Conservation (phyloP, 2,888 invertebrate genomes). For the Cyaniris semiargus region DNA sequence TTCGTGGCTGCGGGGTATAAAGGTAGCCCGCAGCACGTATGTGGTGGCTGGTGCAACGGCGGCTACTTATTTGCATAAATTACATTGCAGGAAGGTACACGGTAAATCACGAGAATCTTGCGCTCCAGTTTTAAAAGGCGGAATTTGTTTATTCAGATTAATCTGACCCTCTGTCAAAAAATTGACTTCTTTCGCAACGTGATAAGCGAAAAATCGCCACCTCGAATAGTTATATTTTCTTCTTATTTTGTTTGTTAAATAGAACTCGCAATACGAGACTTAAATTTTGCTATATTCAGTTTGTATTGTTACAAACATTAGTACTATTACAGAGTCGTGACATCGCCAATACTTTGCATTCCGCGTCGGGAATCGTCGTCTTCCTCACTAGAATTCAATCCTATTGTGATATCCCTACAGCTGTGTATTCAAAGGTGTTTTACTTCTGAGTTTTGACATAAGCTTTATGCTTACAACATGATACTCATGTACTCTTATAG, state of each 20-base stretch:
- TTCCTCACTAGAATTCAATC: too few species aligned
- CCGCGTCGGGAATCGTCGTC: too few species aligned
- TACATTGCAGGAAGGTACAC: neutral
- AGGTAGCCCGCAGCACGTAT: neutral
- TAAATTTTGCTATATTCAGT: neutral
- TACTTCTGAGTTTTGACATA: too few species aligned
- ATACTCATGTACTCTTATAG: too few species aligned
- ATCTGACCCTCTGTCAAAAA: neutral
- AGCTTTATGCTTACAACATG: too few species aligned
- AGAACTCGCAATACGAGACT: neutral
- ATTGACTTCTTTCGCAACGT: neutral
- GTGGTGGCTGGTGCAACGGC: neutral
- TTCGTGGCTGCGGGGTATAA: constrained; percentile 1
- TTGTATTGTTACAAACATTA: neutral
- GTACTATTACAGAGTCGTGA: neutral
- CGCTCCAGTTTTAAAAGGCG: neutral
- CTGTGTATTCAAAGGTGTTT: too few species aligned
- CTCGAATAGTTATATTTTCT: neutral
- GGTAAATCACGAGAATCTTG: constrained; percentile 4
- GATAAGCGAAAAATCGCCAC: neutral
- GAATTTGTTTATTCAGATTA: neutral
- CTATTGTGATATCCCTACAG: too few species aligned
- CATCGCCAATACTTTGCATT: neutral
- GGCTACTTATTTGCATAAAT: constrained; percentile 15
- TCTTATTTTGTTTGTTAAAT: neutral